phyloP scores from a whole-genome alignment of 2,888 invertebrate species.

The Tenthredo scrophulariae region DNA sequence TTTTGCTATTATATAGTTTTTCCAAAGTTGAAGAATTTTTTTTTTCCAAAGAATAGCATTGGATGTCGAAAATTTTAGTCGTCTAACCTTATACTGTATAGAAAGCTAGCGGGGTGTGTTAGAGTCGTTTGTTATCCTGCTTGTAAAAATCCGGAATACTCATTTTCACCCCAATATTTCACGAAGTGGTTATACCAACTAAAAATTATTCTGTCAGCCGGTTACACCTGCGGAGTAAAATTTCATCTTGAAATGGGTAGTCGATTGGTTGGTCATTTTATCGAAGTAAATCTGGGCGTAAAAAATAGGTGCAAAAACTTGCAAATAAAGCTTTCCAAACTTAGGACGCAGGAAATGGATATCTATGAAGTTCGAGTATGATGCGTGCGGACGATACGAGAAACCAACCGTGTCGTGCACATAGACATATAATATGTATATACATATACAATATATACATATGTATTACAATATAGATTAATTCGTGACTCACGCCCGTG shows the following conservation, averaged over 20 bases:
- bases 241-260: background rate
- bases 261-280: background rate
- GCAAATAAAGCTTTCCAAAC: background rate
- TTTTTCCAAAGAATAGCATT: background rate
- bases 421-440: conserved; percentile 25
- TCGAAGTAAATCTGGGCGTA: background rate
- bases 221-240: background rate
- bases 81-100: background rate
- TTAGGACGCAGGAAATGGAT: background rate
- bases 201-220: background rate
- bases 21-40: background rate
- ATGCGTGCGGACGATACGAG: conserved; percentile 38
- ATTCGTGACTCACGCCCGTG: conserved; percentile 53
- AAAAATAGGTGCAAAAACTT: background rate
- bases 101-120: background rate
- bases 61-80: conserved; percentile 20
- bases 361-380: conserved; percentile 9
- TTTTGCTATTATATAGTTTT: conserved; percentile 24
- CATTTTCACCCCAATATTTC: conserved; percentile 8
- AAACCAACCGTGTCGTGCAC: background rate
- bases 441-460: background rate
- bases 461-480: conserved; percentile 11
- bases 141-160: background rate
- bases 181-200: background rate
- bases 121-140: conserved; percentile 19